Evolutionary conservation across 2,797 vertebrate genomes (phyloP).

Genomic region (Cirrhinus mrigala): DNA sequence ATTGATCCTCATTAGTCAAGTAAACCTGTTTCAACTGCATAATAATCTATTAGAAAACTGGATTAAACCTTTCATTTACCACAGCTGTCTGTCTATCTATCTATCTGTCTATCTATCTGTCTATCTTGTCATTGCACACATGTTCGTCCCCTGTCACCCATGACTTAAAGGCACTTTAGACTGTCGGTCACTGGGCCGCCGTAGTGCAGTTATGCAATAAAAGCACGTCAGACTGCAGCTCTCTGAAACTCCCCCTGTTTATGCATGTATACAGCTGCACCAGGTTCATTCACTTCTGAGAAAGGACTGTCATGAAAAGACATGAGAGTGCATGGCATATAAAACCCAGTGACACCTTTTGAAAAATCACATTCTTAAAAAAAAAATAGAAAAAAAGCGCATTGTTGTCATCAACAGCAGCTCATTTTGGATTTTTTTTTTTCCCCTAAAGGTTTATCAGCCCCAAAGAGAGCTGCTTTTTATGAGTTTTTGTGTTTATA

Average conservation of each 20-base stretch:
- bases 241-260: neutral
- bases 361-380: neutral
- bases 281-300: neutral
- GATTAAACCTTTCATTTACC: neutral
- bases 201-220: constrained; percentile 46
- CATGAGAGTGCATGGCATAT: neutral
- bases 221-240: constrained; percentile 38
- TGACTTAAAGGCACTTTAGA: constrained; percentile 37
- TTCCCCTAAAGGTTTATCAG: neutral
- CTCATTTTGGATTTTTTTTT: neutral
- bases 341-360: neutral
- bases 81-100: neutral
- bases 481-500: neutral
- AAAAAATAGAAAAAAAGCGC: neutral
- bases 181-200: constrained; percentile 4
- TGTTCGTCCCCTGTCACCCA: neutral
- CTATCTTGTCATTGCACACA: constrained; percentile 9
- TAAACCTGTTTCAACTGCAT: neutral
- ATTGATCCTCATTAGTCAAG: constrained; percentile 29
- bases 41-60: constrained; percentile 8
- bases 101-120: neutral
- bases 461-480: neutral
- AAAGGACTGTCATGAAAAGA: neutral
- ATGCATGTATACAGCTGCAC: constrained; percentile 23
- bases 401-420: neutral